Conservation (phyloP, 2,797 vertebrate species). For the Eleutherodactylus coqui region DNA sequence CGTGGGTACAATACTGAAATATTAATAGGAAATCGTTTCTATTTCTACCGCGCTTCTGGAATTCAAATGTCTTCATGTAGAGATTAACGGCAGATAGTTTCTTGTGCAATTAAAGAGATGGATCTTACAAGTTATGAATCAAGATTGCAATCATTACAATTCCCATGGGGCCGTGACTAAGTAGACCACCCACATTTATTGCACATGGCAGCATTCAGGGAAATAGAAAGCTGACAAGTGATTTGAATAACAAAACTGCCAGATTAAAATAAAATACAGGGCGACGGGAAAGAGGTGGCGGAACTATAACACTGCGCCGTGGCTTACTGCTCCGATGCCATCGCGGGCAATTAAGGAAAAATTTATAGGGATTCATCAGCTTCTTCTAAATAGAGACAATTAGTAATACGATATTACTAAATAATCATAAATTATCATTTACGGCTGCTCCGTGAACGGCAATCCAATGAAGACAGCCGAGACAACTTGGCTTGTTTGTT, state of each 20-base stretch:
- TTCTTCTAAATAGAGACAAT: neutral
- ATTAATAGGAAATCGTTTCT: slow-evolving; percentile 21
- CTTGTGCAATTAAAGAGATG: slow-evolving; percentile 44
- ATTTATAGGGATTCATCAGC: slow-evolving; percentile 8
- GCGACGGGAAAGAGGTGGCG: neutral
- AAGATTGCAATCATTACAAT: slow-evolving; percentile 37
- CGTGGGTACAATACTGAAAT: slow-evolving; percentile 16
- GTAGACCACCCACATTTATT: slow-evolving; percentile 54
- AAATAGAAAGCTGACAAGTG: slow-evolving; percentile 43
- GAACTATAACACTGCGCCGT: neutral
- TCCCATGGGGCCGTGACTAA: slow-evolving; percentile 34
- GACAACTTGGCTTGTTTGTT: neutral
- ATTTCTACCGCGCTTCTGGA: neutral
- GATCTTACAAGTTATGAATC: slow-evolving; percentile 45
- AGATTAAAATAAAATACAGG: slow-evolving; percentile 6
- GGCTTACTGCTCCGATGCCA: neutral
- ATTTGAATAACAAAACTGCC: slow-evolving; percentile 35
- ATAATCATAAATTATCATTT: slow-evolving; percentile 4
- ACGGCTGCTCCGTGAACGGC: neutral
- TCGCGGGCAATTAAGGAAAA: neutral
- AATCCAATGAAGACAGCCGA: neutral
- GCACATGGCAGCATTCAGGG: slow-evolving; percentile 15
- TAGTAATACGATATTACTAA: neutral
- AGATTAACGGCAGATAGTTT: slow-evolving; percentile 42
- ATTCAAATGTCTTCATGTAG: slow-evolving; percentile 27